Percentiles rank a stretch among this genome's conserved stretches.
phyloP scores from a whole-genome alignment of 2,797 vertebrate species.

The Trichosurus vulpecula region DNA sequence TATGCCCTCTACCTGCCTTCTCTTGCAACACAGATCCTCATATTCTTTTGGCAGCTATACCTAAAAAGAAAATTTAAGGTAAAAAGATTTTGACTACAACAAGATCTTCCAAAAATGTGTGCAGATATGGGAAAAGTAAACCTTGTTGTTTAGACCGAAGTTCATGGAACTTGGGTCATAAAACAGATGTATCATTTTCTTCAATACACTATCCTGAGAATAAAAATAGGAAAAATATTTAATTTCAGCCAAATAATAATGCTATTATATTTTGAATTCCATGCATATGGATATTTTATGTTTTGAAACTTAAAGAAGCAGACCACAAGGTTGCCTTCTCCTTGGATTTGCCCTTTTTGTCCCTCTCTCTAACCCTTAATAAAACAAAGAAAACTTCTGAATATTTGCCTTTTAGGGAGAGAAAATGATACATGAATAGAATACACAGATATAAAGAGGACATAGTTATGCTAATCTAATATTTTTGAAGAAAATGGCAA shows the following conservation, averaged over 20 bases:
- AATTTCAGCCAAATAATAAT: not conserved
- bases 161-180: not conserved
- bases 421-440: constrained; percentile 39
- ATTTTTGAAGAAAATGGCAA: constrained; percentile 69
- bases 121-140: not conserved
- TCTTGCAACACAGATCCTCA: not conserved
- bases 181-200: not conserved
- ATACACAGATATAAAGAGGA: not conserved
- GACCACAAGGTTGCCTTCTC: not conserved
- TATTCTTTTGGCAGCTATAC: not conserved
- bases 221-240: not conserved
- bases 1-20: not conserved
- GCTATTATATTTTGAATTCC: not conserved
- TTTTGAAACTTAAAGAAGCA: not conserved
- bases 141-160: not conserved
- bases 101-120: not conserved
- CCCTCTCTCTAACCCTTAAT: not conserved
- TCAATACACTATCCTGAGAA: too few relatives aligned
- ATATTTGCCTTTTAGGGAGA: constrained; percentile 12
- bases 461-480: constrained; percentile 30
- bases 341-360: constrained; percentile 7
- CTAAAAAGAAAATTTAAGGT: not conserved
- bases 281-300: not conserved
- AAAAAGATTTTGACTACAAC: not conserved
- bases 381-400: not conserved